Percentiles rank a stretch among this genome's conserved stretches.
Conservation (phyloP, 2,113 vertebrate genomes). For the Raphicerus campestris region DNA sequence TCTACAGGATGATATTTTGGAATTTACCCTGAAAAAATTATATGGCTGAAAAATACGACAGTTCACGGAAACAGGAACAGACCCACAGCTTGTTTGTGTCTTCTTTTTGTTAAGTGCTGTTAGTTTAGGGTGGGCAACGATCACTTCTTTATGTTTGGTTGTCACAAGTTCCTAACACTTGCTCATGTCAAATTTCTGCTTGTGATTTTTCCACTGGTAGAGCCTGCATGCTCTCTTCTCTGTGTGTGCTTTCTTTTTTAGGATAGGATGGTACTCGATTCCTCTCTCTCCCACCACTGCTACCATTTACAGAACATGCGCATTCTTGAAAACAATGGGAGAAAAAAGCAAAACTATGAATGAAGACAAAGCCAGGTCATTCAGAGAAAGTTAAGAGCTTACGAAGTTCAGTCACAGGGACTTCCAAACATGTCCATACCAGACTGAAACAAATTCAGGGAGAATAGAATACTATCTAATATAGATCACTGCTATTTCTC, state of each 20-base stretch:
- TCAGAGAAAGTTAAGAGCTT: not conserved
- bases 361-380: not conserved
- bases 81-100: not conserved
- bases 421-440: not conserved
- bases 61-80: not conserved
- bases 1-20: not conserved
- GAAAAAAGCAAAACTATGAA: not conserved
- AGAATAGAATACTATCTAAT: not conserved
- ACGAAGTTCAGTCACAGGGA: not conserved
- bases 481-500: too few species aligned
- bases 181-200: not conserved
- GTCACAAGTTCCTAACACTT: not conserved
- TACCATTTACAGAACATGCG: not conserved
- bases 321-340: not conserved
- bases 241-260: not conserved
- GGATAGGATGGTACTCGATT: not conserved
- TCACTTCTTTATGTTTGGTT: not conserved
- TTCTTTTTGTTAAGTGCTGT: not conserved
- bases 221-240: not conserved
- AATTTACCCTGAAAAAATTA: not conserved
- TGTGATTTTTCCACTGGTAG: not conserved
- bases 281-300: not conserved
- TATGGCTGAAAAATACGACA: not conserved
- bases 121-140: not conserved
- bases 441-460: not conserved